A percentile compares a stretch with the other conserved stretches of the same genome.
Conservation (phyloP, 2,888 invertebrate genomes). For the Tenthredo livida region DNA sequence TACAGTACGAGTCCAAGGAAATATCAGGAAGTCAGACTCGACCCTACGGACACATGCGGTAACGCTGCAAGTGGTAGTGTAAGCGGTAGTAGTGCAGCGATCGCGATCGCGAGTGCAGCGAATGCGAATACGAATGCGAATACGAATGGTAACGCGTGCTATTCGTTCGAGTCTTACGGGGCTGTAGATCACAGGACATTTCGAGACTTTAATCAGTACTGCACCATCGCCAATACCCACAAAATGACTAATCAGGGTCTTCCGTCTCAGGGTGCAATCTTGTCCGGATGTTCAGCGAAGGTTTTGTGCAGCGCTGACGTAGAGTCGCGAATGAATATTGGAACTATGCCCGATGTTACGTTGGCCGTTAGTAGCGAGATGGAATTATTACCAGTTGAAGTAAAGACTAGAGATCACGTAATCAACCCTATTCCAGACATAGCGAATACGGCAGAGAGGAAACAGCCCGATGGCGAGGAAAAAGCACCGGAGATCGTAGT, state of each 20-base stretch:
- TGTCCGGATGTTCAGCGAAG: slow-evolving; percentile 59
- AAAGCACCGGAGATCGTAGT: slow-evolving; percentile 46
- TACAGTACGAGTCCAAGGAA: slow-evolving; percentile 79
- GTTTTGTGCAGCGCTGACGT: slow-evolving; percentile 74
- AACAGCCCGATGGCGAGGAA: slow-evolving; percentile 73
- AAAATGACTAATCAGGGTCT: not conserved
- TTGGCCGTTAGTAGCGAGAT: slow-evolving; percentile 69
- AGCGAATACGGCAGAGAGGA: slow-evolving; percentile 73
- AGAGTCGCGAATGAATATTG: slow-evolving; percentile 67
- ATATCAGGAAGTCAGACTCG: slow-evolving; percentile 69
- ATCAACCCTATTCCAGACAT: slow-evolving; percentile 73
- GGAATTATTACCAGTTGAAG: slow-evolving; percentile 59
- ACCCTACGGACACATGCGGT: slow-evolving; percentile 33
- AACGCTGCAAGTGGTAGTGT: not conserved
- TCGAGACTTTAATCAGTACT: slow-evolving; percentile 60
- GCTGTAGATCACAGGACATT: slow-evolving; percentile 53
- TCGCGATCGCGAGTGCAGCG: not conserved
- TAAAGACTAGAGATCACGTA: slow-evolving; percentile 63
- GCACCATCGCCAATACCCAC: not conserved
- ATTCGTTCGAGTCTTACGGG: slow-evolving; percentile 34
- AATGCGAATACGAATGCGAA: not conserved
- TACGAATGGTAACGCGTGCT: not conserved
- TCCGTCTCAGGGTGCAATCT: not conserved
- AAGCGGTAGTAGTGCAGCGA: not conserved
- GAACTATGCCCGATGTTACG: slow-evolving; percentile 75